Evolutionary conservation across 2,113 vertebrate genomes (phyloP), one percentile per base, ranked within the genome.

Genomic region (Colistium nudipinnis): DNA sequence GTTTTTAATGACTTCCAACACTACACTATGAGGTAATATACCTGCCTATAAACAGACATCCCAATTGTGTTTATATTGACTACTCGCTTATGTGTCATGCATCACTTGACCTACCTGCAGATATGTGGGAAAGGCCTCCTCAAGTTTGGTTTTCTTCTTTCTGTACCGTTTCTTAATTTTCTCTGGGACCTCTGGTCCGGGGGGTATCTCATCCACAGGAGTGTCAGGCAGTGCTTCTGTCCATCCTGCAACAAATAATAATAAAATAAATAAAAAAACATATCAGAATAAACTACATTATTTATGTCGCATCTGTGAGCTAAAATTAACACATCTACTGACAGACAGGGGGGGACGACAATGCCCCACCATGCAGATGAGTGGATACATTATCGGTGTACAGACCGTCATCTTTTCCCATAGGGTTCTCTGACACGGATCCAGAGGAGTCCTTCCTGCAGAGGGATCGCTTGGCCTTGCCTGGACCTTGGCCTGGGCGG

Each of bases 131-230:
- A 99, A 99, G 2, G 94, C 96, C 83, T 99, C 97, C 77, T 99
- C 97, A 3, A 99, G 93, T 70, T 98, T 98, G 36, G 97, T 99
- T 90, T 99, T 99, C 93, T 97, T 96, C 86, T 98, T 99, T 49
- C 96, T 79, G 82, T 98, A 99, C 64, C 97, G 96, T 70, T 98
- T 98, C 87, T 98, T 97, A 66, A 96, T 96, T 92, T 99, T 99
- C 77, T 99, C 97, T 2, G 92, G 94, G 56, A 92, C 94, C 47
- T 98, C 96, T 45, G 92, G 90, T 68, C 94, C 92, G 41, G 93
- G 91, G 5, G 91, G 82, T 3, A 85, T 92, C 75, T 96, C 96
- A 49, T 98, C 97, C 52, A 93, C 83, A 1, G 95, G 93, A n/a
- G 92, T 90, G 53, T 96, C 94, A 39, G 95, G 95, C 22, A 94